These are phyloP conservation scores for Acanthoscelides obtectus DNA, from an alignment of 2,888 invertebrate species.

Conservation along the genomic window DNA sequence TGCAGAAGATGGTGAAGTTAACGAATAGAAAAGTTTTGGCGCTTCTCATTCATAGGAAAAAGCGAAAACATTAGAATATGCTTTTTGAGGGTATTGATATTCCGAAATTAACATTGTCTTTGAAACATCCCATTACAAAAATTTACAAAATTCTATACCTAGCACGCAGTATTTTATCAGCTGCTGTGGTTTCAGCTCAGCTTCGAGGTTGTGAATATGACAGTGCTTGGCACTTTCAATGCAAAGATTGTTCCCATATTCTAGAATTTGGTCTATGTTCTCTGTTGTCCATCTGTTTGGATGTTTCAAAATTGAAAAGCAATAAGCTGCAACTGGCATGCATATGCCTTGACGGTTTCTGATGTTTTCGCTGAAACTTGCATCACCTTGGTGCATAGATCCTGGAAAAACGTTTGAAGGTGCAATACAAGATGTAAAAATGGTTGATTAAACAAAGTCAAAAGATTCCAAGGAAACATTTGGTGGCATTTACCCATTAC, in stretches of 20 bases:
- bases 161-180: conserved; percentile 47
- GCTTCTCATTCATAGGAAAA: too few species aligned
- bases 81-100: too few species aligned
- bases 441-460: too few species aligned
- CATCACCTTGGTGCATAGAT: conserved; percentile 41
- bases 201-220: conserved; percentile 34
- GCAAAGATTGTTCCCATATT: conserved; percentile 53
- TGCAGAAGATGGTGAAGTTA: too few species aligned
- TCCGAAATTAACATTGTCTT: too few species aligned
- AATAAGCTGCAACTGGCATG: conserved; percentile 57
- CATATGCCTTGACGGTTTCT: conserved; percentile 52
- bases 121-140: too few species aligned
- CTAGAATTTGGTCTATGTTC: conserved; percentile 56
- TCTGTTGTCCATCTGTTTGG: conserved; percentile 59
- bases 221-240: conserved; percentile 34
- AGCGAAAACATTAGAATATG: too few species aligned
- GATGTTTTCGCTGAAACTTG: conserved; percentile 32
- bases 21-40: too few species aligned
- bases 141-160: too few species aligned
- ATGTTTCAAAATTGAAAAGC: conserved; percentile 55
- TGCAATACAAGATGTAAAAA: too few species aligned
- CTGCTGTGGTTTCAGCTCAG: conserved; percentile 46
- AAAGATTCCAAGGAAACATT: too few species aligned
- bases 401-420: not conserved
- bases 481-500: too few species aligned